Evolutionary conservation across 2,888 invertebrate species (phyloP).

Genomic region (Ectropis crepuscularia): DNA sequence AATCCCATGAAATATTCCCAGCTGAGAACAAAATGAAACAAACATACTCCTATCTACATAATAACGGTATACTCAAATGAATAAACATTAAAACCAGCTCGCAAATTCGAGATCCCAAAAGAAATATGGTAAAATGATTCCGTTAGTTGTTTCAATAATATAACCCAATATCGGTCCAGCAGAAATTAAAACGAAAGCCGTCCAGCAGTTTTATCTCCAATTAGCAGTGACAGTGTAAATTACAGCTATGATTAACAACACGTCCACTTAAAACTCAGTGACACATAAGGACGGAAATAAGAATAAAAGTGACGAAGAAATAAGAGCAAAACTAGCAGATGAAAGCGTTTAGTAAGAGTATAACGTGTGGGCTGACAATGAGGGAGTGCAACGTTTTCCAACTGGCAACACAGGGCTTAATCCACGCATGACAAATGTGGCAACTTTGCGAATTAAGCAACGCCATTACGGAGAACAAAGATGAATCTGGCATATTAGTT

Average conservation of each 20-base stretch:
- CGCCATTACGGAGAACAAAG: conserved; percentile 39
- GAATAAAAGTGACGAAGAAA: conserved; percentile 52
- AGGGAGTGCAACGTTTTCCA: conserved; percentile 23
- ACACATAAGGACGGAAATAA: conserved; percentile 56
- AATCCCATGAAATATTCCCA: no score
- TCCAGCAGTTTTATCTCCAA: conserved; percentile 49
- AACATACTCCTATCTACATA: background rate
- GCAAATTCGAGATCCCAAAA: background rate
- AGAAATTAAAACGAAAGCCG: conserved; percentile 37
- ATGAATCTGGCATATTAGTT: conserved; percentile 25
- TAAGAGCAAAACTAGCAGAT: conserved; percentile 32
- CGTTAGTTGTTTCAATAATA: conserved; percentile 15
- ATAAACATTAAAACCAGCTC: background rate
- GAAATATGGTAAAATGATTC: conserved; percentile 1
- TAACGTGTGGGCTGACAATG: conserved; percentile 47
- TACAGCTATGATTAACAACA: conserved; percentile 63
- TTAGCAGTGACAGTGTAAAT: conserved; percentile 60
- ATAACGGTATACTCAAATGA: background rate
- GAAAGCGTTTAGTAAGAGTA: conserved; percentile 47
- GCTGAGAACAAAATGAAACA: background rate
- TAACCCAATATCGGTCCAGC: conserved; percentile 13
- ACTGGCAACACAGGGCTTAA: conserved; percentile 25
- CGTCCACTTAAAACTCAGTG: conserved; percentile 49
- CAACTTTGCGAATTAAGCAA: conserved; percentile 29
- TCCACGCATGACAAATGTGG: conserved; percentile 19